A percentile compares a stretch with the other conserved stretches of the same genome.
Evolutionary conservation across 1,140 invertebrate species (phyloP).

Genomic region (Drosophila orosa): DNA sequence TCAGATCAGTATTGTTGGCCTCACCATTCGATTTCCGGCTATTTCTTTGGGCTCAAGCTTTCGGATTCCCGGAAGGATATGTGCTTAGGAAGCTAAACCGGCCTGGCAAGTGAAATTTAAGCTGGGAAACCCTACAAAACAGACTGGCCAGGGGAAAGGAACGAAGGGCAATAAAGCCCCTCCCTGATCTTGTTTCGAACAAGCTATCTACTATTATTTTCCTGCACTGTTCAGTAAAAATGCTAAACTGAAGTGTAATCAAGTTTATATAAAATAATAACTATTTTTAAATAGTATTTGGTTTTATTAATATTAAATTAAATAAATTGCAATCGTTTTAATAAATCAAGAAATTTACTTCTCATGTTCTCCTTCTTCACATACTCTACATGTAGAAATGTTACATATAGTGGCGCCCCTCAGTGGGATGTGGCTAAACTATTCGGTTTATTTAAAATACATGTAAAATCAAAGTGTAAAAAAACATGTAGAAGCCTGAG

Average conservation of each 20-base stretch:
- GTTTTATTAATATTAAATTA: too few relatives aligned
- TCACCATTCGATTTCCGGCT: background rate
- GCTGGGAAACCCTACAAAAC: slow-evolving; percentile 8
- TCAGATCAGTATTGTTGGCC: background rate
- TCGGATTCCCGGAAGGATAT: slow-evolving; percentile 5
- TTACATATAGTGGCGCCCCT: background rate
- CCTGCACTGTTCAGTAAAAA: too few relatives aligned
- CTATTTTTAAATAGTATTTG: too few relatives aligned
- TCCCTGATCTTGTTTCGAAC: background rate
- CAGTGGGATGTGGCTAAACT: background rate
- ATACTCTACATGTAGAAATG: background rate
- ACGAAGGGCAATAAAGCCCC: background rate
- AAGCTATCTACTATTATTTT: too few relatives aligned
- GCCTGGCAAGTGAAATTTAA: background rate
- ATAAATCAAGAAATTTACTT: too few relatives aligned
- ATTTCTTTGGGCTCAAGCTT: background rate
- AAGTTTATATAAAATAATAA: too few relatives aligned
- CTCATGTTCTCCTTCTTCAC: too few relatives aligned
- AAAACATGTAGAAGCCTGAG: background rate
- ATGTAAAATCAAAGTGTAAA: background rate
- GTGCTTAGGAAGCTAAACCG: slow-evolving; percentile 1
- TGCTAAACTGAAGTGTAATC: too few relatives aligned
- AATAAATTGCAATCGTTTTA: too few relatives aligned
- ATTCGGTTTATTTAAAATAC: background rate
- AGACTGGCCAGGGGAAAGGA: background rate